Percentiles rank a stretch among this genome's conserved stretches.
Evolutionary conservation across 1,140 invertebrate species (phyloP).

Genomic region (Halesus radiatus): DNA sequence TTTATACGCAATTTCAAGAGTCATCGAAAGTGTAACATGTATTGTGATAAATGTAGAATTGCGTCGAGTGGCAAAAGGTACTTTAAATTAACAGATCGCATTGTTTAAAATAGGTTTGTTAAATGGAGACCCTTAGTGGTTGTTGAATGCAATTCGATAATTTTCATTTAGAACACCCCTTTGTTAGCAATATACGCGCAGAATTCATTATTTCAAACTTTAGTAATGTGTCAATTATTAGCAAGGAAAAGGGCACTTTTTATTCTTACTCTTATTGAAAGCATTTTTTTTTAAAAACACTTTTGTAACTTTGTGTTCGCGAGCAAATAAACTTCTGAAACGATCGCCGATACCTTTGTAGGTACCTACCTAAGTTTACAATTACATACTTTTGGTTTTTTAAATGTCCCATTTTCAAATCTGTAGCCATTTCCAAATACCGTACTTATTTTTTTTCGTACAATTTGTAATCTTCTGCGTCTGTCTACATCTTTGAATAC

Average conservation of each 20-base stretch:
- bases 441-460: background rate
- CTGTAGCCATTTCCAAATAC: background rate
- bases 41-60: background rate
- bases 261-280: too few species aligned
- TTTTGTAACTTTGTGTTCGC: too few species aligned
- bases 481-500: background rate
- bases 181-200: background rate
- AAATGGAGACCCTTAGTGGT: background rate
- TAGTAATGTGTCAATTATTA: too few species aligned
- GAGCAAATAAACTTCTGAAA: too few species aligned
- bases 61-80: slow-evolving; percentile 3
- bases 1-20: background rate
- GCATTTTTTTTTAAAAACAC: too few species aligned
- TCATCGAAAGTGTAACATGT: slow-evolving; percentile 23
- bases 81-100: background rate
- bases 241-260: too few species aligned
- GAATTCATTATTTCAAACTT: background rate
- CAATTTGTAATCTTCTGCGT: background rate
- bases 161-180: slow-evolving; percentile 1
- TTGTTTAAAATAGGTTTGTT: slow-evolving; percentile 1
- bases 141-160: slow-evolving; percentile 16
- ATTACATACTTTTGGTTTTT: background rate
- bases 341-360: too few species aligned
- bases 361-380: too few species aligned
- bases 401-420: background rate